phyloP scores from a whole-genome alignment of 2,113 vertebrate genomes.

The Sinocyclocheilus anshuiensis region DNA sequence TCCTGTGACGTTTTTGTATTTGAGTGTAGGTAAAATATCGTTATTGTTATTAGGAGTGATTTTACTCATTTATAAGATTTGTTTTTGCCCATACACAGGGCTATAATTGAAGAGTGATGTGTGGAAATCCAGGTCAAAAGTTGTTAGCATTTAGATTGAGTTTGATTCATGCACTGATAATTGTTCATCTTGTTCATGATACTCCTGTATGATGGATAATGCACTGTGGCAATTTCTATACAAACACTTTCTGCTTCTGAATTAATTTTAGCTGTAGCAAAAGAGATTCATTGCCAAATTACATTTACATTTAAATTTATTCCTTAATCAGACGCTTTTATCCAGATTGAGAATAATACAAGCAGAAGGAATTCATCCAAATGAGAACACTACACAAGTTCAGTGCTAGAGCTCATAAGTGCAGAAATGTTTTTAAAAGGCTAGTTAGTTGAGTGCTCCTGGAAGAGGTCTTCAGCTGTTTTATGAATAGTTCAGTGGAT shows the following conservation, averaged over 20 bases:
- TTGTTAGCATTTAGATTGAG: neutral
- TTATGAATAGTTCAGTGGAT: neutral
- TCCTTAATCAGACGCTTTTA: neutral
- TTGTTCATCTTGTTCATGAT: slow-evolving; percentile 1
- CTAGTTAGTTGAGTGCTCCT: neutral
- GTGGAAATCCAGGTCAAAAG: neutral
- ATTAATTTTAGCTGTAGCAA: neutral
- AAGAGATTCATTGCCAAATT: neutral
- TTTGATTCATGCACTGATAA: neutral
- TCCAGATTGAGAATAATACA: neutral
- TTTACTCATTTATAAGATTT: neutral
- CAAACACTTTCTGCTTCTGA: neutral
- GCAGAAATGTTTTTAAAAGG: neutral
- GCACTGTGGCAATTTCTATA: neutral
- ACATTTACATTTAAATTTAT: slow-evolving; percentile 12
- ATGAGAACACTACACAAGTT: neutral
- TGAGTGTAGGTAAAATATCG: neutral
- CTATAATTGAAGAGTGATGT: neutral
- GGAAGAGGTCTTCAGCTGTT: neutral
- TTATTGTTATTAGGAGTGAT: neutral
- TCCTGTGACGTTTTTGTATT: neutral
- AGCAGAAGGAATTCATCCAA: neutral
- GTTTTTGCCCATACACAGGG: neutral
- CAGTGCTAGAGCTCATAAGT: neutral
- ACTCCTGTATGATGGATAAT: neutral